Evolutionary conservation across 1,140 invertebrate species (phyloP).

Genomic region (Musca domestica): DNA sequence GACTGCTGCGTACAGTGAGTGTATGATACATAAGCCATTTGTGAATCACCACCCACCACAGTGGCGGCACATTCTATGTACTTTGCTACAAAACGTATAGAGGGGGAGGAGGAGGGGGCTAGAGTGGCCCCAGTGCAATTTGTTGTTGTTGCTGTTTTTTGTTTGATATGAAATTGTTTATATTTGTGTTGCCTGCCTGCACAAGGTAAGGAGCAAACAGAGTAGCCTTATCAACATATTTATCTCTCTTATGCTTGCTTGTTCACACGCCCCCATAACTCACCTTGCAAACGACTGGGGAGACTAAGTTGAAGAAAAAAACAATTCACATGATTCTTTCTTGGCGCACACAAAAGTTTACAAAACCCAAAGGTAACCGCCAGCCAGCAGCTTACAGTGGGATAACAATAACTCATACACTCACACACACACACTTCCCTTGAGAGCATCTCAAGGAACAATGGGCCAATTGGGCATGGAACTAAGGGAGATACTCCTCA

Average conservation of each 20-base stretch:
- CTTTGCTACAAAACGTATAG: too few species aligned
- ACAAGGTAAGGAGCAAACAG: not conserved
- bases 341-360: not conserved
- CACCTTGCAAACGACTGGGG: conserved; percentile 13
- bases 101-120: too few species aligned
- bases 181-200: conserved; percentile 12
- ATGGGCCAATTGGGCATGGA: too few species aligned
- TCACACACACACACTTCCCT: too few species aligned
- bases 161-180: not conserved
- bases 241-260: conserved; percentile 15
- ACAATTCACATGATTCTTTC: conserved; percentile 12
- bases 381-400: not conserved
- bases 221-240: conserved; percentile 22
- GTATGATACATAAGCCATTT: too few species aligned
- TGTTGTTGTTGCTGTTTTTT: not conserved
- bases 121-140: not conserved
- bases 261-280: conserved; percentile 27
- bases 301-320: not conserved
- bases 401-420: too few species aligned
- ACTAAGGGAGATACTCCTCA: too few species aligned
- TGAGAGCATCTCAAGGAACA: too few species aligned
- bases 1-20: too few species aligned
- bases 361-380: not conserved
- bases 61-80: too few species aligned
- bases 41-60: too few species aligned